phyloP scores from a whole-genome alignment of 2,888 invertebrate genomes.

The Cheilosia soror region DNA sequence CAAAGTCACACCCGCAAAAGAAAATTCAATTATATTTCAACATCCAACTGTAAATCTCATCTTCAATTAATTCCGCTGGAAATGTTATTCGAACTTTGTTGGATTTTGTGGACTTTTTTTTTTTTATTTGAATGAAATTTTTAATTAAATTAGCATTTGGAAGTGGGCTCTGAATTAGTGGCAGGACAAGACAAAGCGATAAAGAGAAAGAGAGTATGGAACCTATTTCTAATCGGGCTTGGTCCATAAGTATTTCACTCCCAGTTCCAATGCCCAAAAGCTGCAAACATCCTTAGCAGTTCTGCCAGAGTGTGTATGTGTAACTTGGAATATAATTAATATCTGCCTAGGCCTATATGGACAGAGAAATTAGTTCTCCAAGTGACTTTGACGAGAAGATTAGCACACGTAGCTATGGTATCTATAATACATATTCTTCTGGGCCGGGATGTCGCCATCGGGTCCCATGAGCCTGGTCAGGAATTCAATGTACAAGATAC shows the following conservation, averaged over 20 bases:
- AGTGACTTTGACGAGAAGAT: slow-evolving; percentile 54
- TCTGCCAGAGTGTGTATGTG: slow-evolving; percentile 41
- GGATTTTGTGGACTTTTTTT: slow-evolving; percentile 47
- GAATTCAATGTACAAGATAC: too few relatives aligned
- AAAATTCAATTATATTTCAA: slow-evolving; percentile 74
- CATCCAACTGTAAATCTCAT: slow-evolving; percentile 71
- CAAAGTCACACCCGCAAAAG: slow-evolving; percentile 69
- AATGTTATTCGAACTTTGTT: slow-evolving; percentile 44
- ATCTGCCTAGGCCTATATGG: slow-evolving; percentile 14
- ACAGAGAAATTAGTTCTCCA: slow-evolving; percentile 61
- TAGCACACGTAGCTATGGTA: neutral
- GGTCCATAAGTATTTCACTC: slow-evolving; percentile 51
- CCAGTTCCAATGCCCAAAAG: slow-evolving; percentile 1
- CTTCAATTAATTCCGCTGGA: slow-evolving; percentile 70
- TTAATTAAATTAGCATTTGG: slow-evolving; percentile 74
- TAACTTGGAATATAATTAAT: slow-evolving; percentile 46
- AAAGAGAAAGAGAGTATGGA: neutral
- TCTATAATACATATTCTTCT: neutral
- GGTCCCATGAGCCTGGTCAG: too few relatives aligned
- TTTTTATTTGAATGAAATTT: slow-evolving; percentile 46
- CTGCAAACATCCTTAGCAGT: slow-evolving; percentile 26
- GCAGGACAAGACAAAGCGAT: neutral
- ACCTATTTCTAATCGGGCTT: slow-evolving; percentile 3
- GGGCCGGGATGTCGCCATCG: neutral
- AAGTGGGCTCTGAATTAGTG: slow-evolving; percentile 59